Percentiles rank a stretch among this genome's conserved stretches.
phyloP scores from a whole-genome alignment of 23 tunicate genomes.

The Styela clava region DNA sequence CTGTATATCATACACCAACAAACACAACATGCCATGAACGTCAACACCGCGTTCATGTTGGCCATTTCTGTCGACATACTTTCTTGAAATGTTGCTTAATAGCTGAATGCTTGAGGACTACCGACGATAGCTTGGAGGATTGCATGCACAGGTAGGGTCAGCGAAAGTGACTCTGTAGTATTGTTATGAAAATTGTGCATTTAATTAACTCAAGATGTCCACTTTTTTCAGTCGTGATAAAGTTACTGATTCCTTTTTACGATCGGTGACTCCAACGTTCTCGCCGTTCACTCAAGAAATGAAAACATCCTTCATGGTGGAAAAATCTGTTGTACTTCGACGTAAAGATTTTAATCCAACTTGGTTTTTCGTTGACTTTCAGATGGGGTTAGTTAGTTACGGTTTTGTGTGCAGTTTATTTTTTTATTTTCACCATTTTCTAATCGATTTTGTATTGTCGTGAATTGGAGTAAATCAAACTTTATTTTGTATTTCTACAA shows the following conservation, averaged over 20 bases:
- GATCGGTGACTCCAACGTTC: background rate
- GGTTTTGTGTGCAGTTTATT: no score
- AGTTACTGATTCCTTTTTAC: background rate
- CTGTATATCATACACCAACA: constrained; percentile 1
- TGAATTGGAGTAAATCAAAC: no score
- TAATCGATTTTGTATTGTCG: no score
- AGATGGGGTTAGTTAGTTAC: constrained; percentile 40
- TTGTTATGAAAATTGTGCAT: background rate
- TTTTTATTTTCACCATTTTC: no score
- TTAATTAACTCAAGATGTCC: no score
- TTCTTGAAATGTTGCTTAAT: constrained; percentile 47
- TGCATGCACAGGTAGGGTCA: background rate
- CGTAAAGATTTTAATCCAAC: constrained; percentile 45
- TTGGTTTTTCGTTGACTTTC: constrained; percentile 54
- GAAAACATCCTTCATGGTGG: constrained; percentile 5
- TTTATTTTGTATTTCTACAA: no score
- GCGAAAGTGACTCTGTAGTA: background rate
- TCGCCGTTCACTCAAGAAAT: background rate
- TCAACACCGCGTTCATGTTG: constrained; percentile 4
- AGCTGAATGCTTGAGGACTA: constrained; percentile 29
- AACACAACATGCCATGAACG: constrained; percentile 35
- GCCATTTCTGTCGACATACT: constrained; percentile 19
- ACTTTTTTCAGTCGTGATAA: background rate
- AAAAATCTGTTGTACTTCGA: background rate
- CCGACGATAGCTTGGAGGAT: background rate